phyloP scores from a whole-genome alignment of 2,113 vertebrate genomes.

The Gnathonemus longibarbis region DNA sequence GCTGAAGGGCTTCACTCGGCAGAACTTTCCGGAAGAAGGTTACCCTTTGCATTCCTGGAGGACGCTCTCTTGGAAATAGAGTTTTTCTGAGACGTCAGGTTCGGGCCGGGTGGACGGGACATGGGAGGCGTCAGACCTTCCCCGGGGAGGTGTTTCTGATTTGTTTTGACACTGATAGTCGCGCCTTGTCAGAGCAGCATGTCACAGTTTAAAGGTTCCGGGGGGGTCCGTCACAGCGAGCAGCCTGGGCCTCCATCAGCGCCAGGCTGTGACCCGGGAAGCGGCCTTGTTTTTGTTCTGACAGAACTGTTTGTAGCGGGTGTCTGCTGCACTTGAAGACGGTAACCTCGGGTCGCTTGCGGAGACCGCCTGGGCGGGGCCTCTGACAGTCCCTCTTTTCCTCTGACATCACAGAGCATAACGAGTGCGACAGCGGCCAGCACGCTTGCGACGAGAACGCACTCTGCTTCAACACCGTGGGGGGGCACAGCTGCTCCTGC shows the following conservation, averaged over 20 bases:
- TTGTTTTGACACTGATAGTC: not conserved
- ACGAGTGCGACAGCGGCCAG: slow-evolving; percentile 85
- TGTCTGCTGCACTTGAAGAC: not conserved
- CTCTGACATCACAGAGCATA: slow-evolving; percentile 68
- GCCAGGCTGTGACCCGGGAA: not conserved
- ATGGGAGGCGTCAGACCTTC: not conserved
- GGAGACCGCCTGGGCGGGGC: not conserved
- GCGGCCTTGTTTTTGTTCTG: not conserved
- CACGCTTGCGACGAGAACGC: slow-evolving; percentile 93
- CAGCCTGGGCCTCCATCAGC: not conserved
- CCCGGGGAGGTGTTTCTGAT: not conserved
- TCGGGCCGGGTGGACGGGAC: not conserved
- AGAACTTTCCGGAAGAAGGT: not conserved
- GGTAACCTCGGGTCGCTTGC: not conserved
- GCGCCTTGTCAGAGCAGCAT: not conserved
- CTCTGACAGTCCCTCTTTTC: not conserved
- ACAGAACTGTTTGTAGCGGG: not conserved
- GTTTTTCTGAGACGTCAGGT: not conserved
- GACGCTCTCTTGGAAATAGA: not conserved
- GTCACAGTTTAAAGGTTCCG: not conserved
- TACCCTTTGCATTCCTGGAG: not conserved
- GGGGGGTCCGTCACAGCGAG: not conserved
- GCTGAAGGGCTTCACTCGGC: not conserved
- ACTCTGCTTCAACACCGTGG: slow-evolving; percentile 91
- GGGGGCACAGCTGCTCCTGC: slow-evolving; percentile 93